Percentiles rank a stretch among this genome's conserved stretches.
Conservation (phyloP, 2,797 vertebrate genomes). For the Pseudochirops corinnae region DNA sequence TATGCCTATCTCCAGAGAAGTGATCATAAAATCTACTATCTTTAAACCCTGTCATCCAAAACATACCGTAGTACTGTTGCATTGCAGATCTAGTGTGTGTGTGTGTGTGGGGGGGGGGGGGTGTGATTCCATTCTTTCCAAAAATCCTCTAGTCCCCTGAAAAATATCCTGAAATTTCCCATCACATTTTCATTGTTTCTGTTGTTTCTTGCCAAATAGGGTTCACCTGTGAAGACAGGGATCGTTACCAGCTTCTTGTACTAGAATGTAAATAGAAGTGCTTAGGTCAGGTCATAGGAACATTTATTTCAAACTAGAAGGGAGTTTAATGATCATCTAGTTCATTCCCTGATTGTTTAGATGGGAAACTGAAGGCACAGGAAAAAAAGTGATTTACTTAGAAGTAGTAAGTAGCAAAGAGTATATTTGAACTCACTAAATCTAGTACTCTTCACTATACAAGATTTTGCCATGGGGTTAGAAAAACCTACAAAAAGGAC, state of each 20-base stretch:
- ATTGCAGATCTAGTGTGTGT: neutral
- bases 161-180: neutral
- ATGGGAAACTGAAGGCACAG: neutral
- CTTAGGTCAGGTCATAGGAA: neutral
- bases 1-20: no score
- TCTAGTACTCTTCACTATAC: neutral
- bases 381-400: neutral
- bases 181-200: neutral
- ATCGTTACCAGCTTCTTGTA: neutral
- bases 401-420: neutral
- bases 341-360: neutral
- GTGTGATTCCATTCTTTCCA: neutral
- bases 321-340: neutral
- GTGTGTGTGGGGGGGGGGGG: no score
- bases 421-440: neutral
- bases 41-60: neutral
- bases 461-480: neutral
- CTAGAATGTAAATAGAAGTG: neutral
- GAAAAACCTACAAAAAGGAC: neutral
- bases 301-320: neutral
- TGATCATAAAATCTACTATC: no score
- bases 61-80: neutral
- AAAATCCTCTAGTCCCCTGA: neutral
- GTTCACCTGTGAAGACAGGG: neutral
- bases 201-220: neutral